A percentile compares a stretch with the other conserved stretches of the same genome.
phyloP scores from a whole-genome alignment of 2,888 invertebrate genomes.

The Scaptomyza reducta region DNA sequence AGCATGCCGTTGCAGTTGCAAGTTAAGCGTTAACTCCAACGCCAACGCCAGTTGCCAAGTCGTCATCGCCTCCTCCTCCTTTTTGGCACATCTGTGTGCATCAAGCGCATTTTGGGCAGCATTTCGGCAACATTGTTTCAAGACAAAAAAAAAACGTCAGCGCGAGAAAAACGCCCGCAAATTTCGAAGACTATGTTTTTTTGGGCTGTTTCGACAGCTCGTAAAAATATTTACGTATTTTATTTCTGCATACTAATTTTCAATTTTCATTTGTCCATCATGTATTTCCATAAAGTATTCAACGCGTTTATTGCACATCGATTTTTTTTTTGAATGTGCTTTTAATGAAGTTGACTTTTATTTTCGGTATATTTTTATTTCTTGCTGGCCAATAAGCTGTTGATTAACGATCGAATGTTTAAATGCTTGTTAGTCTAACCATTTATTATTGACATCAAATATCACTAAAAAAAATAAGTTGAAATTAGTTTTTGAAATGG shows the following conservation, averaged over 20 bases:
- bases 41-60: constrained; percentile 48
- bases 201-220: constrained; percentile 1
- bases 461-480: background rate
- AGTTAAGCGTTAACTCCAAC: constrained; percentile 19
- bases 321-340: background rate
- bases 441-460: background rate
- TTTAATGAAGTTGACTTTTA: constrained; percentile 37
- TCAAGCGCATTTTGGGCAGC: constrained; percentile 14
- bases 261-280: constrained; percentile 10
- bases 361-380: background rate
- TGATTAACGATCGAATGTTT: constrained; percentile 3
- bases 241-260: constrained; percentile 14
- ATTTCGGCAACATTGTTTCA: constrained; percentile 36
- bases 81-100: background rate
- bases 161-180: constrained; percentile 15
- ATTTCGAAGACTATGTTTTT: background rate
- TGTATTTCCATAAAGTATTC: constrained; percentile 8
- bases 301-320: constrained; percentile 24
- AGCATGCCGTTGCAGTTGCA: constrained; percentile 12
- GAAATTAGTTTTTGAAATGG: background rate
- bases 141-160: background rate
- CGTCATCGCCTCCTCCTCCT: constrained; percentile 24
- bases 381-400: constrained; percentile 7
- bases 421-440: background rate
- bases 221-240: constrained; percentile 24